A percentile compares a stretch with the other conserved stretches of the same genome.
Conservation (phyloP, 2,113 vertebrate genomes). For the Epinephelus lanceolatus region DNA sequence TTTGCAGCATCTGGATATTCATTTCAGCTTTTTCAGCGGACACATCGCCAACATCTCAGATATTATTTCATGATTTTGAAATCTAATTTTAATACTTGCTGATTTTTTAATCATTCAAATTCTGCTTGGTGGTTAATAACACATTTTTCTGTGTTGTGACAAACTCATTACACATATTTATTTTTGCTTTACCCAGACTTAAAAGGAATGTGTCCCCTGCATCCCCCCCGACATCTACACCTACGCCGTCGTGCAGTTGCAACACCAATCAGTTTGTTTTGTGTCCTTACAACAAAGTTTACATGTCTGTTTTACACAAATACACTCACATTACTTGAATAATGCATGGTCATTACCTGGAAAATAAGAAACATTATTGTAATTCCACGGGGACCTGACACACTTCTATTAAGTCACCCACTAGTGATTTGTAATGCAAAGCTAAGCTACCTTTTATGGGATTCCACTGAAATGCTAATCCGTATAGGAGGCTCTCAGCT, state of each 20-base stretch:
- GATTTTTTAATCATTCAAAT: too few relatives aligned
- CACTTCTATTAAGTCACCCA: constrained; percentile 57
- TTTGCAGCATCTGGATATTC: too few relatives aligned
- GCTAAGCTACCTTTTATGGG: constrained; percentile 69
- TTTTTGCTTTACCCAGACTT: too few relatives aligned
- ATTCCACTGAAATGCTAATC: constrained; percentile 70
- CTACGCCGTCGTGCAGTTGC: not conserved
- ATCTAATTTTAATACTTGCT: too few relatives aligned
- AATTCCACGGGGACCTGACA: constrained; percentile 49
- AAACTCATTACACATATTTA: too few relatives aligned
- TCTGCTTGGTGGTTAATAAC: too few relatives aligned
- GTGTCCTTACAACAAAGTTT: constrained; percentile 40
- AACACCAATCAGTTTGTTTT: constrained; percentile 34
- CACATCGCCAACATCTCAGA: too few relatives aligned
- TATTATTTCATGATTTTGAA: too few relatives aligned
- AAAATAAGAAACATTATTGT: constrained; percentile 57
- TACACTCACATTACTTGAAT: constrained; percentile 44
- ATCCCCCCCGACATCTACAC: too few relatives aligned
- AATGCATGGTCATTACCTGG: constrained; percentile 63
- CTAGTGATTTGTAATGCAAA: constrained; percentile 67
- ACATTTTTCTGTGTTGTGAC: too few relatives aligned
- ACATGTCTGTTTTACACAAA: constrained; percentile 30
- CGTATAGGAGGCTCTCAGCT: constrained; percentile 49
- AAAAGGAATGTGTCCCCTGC: too few relatives aligned
- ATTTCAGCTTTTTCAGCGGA: too few relatives aligned